These are phyloP conservation scores for Spea hammondii DNA, from an alignment of 2,797 vertebrate genomes.

Conservation along the genomic window DNA sequence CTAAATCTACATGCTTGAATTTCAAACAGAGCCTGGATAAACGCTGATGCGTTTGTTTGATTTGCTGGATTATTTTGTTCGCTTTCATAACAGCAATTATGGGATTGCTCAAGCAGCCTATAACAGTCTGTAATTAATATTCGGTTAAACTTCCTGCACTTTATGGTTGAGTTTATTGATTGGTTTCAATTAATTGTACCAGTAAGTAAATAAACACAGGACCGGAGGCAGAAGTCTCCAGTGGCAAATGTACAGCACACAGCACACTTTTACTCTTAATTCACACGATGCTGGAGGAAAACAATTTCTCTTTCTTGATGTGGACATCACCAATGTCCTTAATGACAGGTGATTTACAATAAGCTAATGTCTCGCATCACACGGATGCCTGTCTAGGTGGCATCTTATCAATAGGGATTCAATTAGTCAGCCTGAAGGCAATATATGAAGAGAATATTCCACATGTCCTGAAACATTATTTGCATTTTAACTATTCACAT, in stretches of 20 bases:
- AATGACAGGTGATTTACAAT: conserved; percentile 76
- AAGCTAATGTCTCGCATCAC: conserved; percentile 70
- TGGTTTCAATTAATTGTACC: conserved; percentile 62
- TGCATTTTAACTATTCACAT: conserved; percentile 64
- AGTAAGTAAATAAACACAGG: conserved; percentile 72
- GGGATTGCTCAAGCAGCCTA: conserved; percentile 17
- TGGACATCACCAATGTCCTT: conserved; percentile 70
- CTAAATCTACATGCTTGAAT: too few relatives aligned
- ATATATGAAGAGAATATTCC: conserved; percentile 54
- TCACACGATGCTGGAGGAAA: conserved; percentile 66
- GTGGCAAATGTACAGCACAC: conserved; percentile 52
- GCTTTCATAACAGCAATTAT: background rate
- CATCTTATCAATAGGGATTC: conserved; percentile 83
- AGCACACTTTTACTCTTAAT: conserved; percentile 59
- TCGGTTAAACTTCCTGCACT: conserved; percentile 55
- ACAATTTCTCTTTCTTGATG: conserved; percentile 78
- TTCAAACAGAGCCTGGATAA: background rate
- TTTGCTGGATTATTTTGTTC: background rate
- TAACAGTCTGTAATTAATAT: conserved; percentile 45
- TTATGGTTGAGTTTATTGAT: conserved; percentile 49
- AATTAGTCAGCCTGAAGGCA: conserved; percentile 77
- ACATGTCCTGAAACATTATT: conserved; percentile 56
- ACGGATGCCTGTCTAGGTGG: conserved; percentile 78
- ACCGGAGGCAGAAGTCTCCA: conserved; percentile 69
- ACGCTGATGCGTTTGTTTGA: background rate